Conservation (phyloP, 2,797 vertebrate species). For the Remorina albescens region DNA sequence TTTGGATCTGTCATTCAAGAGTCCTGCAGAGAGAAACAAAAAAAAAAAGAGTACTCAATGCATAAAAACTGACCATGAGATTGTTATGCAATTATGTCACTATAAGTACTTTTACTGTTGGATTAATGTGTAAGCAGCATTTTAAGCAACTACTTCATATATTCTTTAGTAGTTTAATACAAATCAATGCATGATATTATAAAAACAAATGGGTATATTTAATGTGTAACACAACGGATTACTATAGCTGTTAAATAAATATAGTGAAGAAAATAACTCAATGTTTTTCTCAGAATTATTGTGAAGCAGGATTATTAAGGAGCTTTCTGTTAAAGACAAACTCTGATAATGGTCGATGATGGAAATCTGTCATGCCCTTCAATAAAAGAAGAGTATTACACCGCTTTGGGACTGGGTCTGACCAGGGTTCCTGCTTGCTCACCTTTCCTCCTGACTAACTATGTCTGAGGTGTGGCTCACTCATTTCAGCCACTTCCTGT, state of each 20-base stretch:
- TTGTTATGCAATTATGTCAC: not conserved
- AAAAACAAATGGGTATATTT: not conserved
- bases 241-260: not conserved
- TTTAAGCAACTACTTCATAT: not conserved
- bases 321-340: not conserved
- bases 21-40: not conserved
- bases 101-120: not conserved
- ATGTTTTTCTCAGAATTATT: not conserved
- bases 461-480: constrained; percentile 58
- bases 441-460: constrained; percentile 37
- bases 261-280: not conserved
- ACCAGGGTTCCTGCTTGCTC: constrained; percentile 22
- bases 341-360: not conserved
- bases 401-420: not conserved
- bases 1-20: not conserved
- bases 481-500: constrained; percentile 69
- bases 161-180: not conserved
- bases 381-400: not conserved
- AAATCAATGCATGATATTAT: not conserved
- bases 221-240: not conserved
- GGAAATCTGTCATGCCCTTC: not conserved
- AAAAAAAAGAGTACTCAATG: not conserved
- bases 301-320: not conserved
- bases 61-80: not conserved
- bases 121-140: not conserved